Evolutionary conservation across 1,140 invertebrate species (phyloP), one percentile per base, ranked within the genome.

Genomic region (Trichonephila clavata): DNA sequence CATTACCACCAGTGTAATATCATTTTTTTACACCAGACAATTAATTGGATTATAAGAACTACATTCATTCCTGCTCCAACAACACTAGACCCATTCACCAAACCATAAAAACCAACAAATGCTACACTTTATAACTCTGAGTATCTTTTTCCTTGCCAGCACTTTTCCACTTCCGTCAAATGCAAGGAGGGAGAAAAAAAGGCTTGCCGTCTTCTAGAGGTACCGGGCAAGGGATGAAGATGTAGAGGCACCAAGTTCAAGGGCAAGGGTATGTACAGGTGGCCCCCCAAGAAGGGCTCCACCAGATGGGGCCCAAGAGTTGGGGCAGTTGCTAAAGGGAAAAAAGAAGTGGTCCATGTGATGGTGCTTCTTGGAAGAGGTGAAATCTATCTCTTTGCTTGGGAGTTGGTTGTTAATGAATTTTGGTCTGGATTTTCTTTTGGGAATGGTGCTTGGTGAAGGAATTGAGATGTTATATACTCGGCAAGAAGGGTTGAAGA

Each of bases 201-300:
- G 83, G 83, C 83, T 86, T 86, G 57, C 43, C 81, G 50, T 50
- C 50, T 57, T 59, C 50, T 39, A 13, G 81, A 59, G 81, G 81
- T 84, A 50, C 84, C 84, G 60, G 27, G 84, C 27, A 86, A 86
- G 60, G 60, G 60, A 39, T 86, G 84, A 59, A 86, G 59, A 20
- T 43, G 27, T n/a, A 43, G 63, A n/a, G 39, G 32, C 39, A 20
- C 21, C 86, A 89, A 89, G 86, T 89, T 89, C 86, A 89, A 89
- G 86, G 86, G 65, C 86, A 89, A 89, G 86, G 86, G 86, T 89
- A 71, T 18, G 24, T 71, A 89, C 86, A 89, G 86, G 86, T 89
- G 86, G 61, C 86, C 86, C 86, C 86, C 65, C 24, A 89, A 27
- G 86, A 65, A 89, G 65, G 86, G 61, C 65, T 71, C 63, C 16